Base-by-base conservation (phyloP, 2,113 vertebrate species). In the Psophia crepitans region DNA sequence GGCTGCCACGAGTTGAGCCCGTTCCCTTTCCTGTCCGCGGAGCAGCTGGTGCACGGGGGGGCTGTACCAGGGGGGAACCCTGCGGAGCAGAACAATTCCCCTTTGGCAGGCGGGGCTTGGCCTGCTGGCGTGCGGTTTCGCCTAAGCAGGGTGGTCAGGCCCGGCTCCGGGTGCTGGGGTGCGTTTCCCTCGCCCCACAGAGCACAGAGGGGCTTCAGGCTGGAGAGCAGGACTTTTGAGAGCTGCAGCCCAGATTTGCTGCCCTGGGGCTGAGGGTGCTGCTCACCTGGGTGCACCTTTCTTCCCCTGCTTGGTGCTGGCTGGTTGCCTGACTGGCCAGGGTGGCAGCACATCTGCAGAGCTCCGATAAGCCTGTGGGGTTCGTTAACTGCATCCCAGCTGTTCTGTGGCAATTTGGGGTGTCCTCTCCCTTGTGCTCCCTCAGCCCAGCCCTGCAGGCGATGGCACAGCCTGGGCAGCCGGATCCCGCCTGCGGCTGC, bases 171-270 rank as follows among this genome's bases (percentile, higher is more conserved):
- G 54, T 32, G 51, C 41, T 0, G 0, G 12, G n/a, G 5, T 35
- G 27, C 3, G 0, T 61, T 39, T 33, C 37, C 27, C 10, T 49
- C 2, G 0, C 33, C 16, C 71, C 3, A 1, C 0, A 1, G 57
- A 73, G 51, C 44, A 35, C 1, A 1, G 28, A 13, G 32, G 44
- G 48, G 16, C n/a, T 46, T 81, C 0, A 1, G 30, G 14, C 11
- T 60, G 35, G 61, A 51, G n/a, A 14, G 12, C 0, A 0, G 26
- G 43, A 22, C 27, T 35, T 35, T 11, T 3, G 32, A 43, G 57
- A 83, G 61, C 20, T 0, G 1, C 39, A 68, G 22, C 19, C 18
- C 0, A 2, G 23, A 11, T 54, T 43, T 71, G 37, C 53, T 83
- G 83, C 48, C 19, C 32, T 1, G 6, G 13, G 56, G 44, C 56